Evolutionary conservation across 1,140 invertebrate species (phyloP), one percentile per base, ranked within the genome.

Genomic region (Micrasema longulum): DNA sequence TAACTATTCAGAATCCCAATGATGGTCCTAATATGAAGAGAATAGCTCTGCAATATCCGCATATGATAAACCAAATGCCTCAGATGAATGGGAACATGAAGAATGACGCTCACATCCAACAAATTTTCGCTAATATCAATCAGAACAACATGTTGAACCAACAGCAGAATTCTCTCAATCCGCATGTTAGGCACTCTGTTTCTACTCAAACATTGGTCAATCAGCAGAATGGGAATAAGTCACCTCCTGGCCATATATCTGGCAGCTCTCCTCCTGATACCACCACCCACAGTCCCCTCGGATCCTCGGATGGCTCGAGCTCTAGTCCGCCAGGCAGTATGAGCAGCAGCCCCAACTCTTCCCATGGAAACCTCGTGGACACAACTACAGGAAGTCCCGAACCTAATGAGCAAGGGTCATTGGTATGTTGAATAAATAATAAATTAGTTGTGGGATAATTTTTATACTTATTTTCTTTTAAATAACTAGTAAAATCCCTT

Each of bases 221-320:
- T 78, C 88, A 89, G 74, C 81, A 83, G 66, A 80, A 88, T 86
- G 20, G 86, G 83, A 22, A 83, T 85, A 75, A 89, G 84, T 79
- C 87, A 83, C 75, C 87, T 83, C 80, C 86, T 86, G 78, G 85
- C 77, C 69, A 75, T 73, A 79, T 84, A 75, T 80, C 83, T 20
- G 82, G 84, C 10, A 82, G 85, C 65, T 87, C 85, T 76, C 91
- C 92, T 4, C 92, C 92, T 0, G 92, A 94, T 77, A 95, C 92
- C 0, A 94, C 92, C 0, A 94, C 92, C 0, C 90, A 91, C 73
- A 93, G 92, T 82, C 92, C 92, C 9, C 76, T 85, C 66, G 83
- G 84, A 64, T 76, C 82, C 67, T 66, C 80, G 23, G 81, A 77
- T 80, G 66, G 74, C 77, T 53, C 68, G 36, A 55, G 55, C 10